Base-by-base conservation (phyloP, 1,140 invertebrate genomes). In the Cydia pomonella region DNA sequence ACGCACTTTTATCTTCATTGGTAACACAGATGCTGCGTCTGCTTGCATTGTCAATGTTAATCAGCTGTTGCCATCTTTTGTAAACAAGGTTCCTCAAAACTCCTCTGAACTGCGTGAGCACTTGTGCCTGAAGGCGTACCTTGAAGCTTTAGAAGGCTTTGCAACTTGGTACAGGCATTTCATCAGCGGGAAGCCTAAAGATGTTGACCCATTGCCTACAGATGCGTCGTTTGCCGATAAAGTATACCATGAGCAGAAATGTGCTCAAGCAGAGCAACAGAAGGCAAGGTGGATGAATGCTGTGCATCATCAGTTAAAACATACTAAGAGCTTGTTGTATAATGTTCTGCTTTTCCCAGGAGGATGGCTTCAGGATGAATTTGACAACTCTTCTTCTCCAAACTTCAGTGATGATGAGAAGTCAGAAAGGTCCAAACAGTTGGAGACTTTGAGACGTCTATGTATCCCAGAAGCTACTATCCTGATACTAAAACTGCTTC, bases 321-420 rank as follows among this genome's bases (percentile, higher is more conserved):
- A 93, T 47, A 96, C 97, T 0, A 96, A 96, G 80, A 95, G 96
- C 66, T 94, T 96, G 33, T 93, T 99, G 1, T 98, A 97, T 90
- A 98, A 98, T 92, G 96, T 99, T 7, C 87, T 99, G 27, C 86
- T 98, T 1, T 99, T 99, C 86, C 96, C 97, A 50, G 96, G 97
- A 80, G 97, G 97, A 33, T 99, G 98, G 98, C 94, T 99, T 74
- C 95, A 96, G 25, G 97, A 98, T 88, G 93, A 94, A 6, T 94
- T 93, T 75, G 92, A 94, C 73, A 89, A 89, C 73, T 84, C 89
- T 12, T 84, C 91, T 1, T 88, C 87, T 0, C 75, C 78, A n/a
- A 93, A 87, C 16, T 84, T 92, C 10, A 92, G 92, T 64, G 83
- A 93, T 69, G 89, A 93, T 64, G 93, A 94, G 82, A 90, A 94